Base-by-base conservation (phyloP, 1,140 invertebrate species). In the Euura saliciscinereae region DNA sequence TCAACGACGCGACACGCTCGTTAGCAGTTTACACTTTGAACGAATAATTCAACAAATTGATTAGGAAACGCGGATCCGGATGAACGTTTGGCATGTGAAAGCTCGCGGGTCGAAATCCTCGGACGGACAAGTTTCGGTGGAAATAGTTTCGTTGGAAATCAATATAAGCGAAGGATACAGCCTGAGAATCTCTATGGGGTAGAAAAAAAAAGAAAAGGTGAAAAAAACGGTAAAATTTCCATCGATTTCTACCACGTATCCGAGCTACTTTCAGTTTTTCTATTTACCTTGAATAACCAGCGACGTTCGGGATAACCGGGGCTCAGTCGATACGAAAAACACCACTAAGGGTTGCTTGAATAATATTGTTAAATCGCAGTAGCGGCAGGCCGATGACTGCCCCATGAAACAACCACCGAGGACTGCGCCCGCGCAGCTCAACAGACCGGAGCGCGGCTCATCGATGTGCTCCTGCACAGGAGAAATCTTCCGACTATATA, bases 321-420 rank as follows among this genome's bases (percentile, higher is more conserved):
- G 8, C 51, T 59, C 51, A 8, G 51, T 59, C 51, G 51, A 59
- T 59, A 11, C 51, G 51, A 59, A 59, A 59, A 59, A 59, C 51
- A n/a, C 8, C 51, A 59, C 51, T 6, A n/a, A 59, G 51, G 51
- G 6, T n/a, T 59, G 51, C 51, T n/a, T 59, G 51, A 59, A 59
- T 59, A 59, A 59, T 59, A 59, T 59, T 59, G 51, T 59, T 59
- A 59, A 59, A 59, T 59, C 51, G 51, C 51, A 59, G 51, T 59
- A 59, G 51, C 51, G 51, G 51, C 51, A 59, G 51, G 51, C 51
- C 51, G 51, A 59, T 59, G 51, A 59, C 51, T 59, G 51, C 51
- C 51, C 51, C 51, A 59, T 59, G 51, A 59, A 59, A 59, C 51
- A 59, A 59, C 51, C 51, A 59, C 51, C 51, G 51, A 59, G 51